These are phyloP conservation scores for Leptinotarsa rubiginosa DNA, from an alignment of 2,888 invertebrate genomes.

Conservation along the genomic window DNA sequence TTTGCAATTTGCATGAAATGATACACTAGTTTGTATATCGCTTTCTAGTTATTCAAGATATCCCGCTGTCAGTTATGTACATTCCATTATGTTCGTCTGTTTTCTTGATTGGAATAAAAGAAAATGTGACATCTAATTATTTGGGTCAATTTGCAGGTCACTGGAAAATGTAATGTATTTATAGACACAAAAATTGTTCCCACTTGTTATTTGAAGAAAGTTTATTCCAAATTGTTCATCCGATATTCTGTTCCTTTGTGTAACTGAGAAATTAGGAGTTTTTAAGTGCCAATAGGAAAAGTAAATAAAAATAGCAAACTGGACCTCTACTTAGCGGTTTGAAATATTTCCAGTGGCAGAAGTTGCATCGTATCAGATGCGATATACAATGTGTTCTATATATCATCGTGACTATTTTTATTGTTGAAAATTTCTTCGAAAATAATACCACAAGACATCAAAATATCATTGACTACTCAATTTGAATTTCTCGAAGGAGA, in stretches of 20 bases:
- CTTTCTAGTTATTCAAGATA: no score
- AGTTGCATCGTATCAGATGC: not conserved
- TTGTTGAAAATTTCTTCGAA: not conserved
- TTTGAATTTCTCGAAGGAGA: no score
- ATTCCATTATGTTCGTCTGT: no score
- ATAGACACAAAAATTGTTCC: not conserved
- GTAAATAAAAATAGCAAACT: not conserved
- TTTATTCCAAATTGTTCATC: not conserved
- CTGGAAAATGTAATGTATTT: not conserved
- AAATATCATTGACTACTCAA: no score
- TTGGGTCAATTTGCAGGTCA: not conserved
- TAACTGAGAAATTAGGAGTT: not conserved
- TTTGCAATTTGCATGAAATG: no score
- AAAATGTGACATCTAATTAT: not conserved
- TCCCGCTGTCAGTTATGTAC: no score
- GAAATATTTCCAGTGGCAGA: not conserved
- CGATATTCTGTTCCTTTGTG: constrained; percentile 1
- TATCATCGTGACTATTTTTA: not conserved
- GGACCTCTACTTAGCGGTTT: not conserved
- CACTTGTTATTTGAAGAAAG: constrained; percentile 2
- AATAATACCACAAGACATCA: no score
- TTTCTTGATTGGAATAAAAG: not conserved
- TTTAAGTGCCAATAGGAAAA: not conserved
- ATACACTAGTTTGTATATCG: no score
- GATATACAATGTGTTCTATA: not conserved